Base-by-base conservation (phyloP, 2,797 vertebrate genomes). In the Chaetophractus vellerosus region DNA sequence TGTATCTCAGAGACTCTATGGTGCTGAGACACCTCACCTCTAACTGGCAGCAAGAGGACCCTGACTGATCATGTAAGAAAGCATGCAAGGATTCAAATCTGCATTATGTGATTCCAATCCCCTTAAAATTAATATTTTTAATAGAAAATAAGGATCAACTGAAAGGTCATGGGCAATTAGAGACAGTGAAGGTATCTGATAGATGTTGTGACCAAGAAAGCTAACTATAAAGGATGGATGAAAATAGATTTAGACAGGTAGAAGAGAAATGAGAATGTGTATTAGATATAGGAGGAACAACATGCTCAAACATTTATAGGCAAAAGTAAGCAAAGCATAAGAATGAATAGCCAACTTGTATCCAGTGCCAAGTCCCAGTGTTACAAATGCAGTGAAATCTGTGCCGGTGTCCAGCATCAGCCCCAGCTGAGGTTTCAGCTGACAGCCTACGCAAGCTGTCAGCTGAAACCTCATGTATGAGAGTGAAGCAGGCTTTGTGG, bases 361-460 rank as follows among this genome's bases (percentile, higher is more conserved):
- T 48, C 28, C 38, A 69, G 48, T 45, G 52, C 31, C 75, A 90
- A 45, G 48, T 91, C 21, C 14, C 18, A n/a, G 61, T 23, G 23
- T 33, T 89, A 64, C 33, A 0, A 64, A 33, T 84, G 71, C 61
- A 91, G 91, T 66, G 50, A 91, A 66, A n/a, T 83, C 23, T 80
- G 23, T 24, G 41, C 71, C 72, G 31, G 36, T 93, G 26, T 80
- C 66, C 28, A 89, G 38, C 26, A 94, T 87, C 14, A 33, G 8
- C 26, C 36, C 28, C 36, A 66, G 80, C 45, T 57, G 59, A 41
- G 31, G 50, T 88, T 6, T 90, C 79, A 86, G 28, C 52, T 78
- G 8, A 76, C 6, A 66, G 21, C 16, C 57, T 79, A 24, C 7
- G 55, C 75, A 28, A 38, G 63, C 9, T 87, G 45, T n/a, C n/a